Evolutionary conservation across 2,113 vertebrate genomes (phyloP), one percentile per base, ranked within the genome.

Genomic region (Chaetura pelagica): DNA sequence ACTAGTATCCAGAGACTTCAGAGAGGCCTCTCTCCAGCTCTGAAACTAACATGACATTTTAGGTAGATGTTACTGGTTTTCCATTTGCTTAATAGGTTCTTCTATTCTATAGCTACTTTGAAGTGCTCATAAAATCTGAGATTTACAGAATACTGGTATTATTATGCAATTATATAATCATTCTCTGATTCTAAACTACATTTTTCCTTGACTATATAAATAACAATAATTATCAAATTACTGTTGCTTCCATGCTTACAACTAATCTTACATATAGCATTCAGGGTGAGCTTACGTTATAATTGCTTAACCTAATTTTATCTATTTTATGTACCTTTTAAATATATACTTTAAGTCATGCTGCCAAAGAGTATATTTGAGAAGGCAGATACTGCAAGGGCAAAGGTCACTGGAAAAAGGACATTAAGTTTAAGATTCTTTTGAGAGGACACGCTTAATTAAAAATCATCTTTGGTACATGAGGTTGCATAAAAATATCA

Each of bases 401-500:
- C 87, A 95, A 78, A 95, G 67, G 73, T 40, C 83, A 93, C 26
- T 46, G 32, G 8, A 91, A 92, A 90, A 88, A 80, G 16, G 7
- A n/a, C 66, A 42, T 54, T 48, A 91, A 64, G 64, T 95, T 96
- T 89, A 96, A 84, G 35, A 10, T 95, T 86, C 87, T 97, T 96
- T 95, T 95, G 90, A 96, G 84, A 55, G n/a, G 80, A 97, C 96
- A 89, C 90, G 91, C 97, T 98, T 98, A 98, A 98, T 98, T 98
- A 98, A 97, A 95, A 93, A 90, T 90, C 93, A 94, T 89, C 93
- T 96, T 97, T 96, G 91, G 97, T 96, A 96, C 96, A 95, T 71
- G 95, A 98, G 97, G 92, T 96, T 97, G 97, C 96, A 97, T 97
- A 96, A 98, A 98, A 98, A 98, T 97, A 98, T 97, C 98, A 98